These are phyloP conservation scores for Drosophila diplacantha DNA, from an alignment of 2,888 invertebrate genomes.

Conservation along the genomic window DNA sequence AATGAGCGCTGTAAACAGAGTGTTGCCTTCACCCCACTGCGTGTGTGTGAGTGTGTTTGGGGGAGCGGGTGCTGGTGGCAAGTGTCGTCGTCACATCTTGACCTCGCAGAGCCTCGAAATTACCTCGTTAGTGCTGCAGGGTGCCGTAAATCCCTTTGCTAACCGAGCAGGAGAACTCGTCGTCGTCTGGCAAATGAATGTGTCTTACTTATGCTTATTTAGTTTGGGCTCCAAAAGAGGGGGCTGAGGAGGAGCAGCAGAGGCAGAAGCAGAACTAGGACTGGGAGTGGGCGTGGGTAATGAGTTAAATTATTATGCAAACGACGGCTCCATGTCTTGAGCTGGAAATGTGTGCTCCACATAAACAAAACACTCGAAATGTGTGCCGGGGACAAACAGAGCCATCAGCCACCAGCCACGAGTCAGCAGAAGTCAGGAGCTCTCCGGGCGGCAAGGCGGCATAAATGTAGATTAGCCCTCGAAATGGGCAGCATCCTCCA, in stretches of 20 bases:
- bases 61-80: neutral
- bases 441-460: conserved; percentile 10
- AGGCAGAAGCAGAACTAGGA: conserved; percentile 1
- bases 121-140: conserved; percentile 51
- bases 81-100: conserved; percentile 53
- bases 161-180: conserved; percentile 18
- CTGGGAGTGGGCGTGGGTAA: conserved; percentile 38
- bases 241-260: neutral
- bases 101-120: conserved; percentile 59
- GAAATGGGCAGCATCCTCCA: conserved; percentile 12
- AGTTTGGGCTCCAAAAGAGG: conserved; percentile 31
- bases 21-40: conserved; percentile 16
- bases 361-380: conserved; percentile 56
- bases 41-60: conserved; percentile 4
- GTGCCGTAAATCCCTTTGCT: conserved; percentile 57
- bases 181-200: conserved; percentile 48
- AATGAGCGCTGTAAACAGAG: conserved; percentile 29
- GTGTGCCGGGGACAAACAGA: conserved; percentile 67
- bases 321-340: conserved; percentile 52
- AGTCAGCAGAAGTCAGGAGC: conserved; percentile 7
- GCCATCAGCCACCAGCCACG: conserved; percentile 18
- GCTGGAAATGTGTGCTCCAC: conserved; percentile 45
- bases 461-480: conserved; percentile 31
- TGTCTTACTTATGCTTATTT: conserved; percentile 64
- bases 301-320: conserved; percentile 71